Evolutionary conservation across 1,140 invertebrate species (phyloP).

Genomic region (Dreissena rostriformis): DNA sequence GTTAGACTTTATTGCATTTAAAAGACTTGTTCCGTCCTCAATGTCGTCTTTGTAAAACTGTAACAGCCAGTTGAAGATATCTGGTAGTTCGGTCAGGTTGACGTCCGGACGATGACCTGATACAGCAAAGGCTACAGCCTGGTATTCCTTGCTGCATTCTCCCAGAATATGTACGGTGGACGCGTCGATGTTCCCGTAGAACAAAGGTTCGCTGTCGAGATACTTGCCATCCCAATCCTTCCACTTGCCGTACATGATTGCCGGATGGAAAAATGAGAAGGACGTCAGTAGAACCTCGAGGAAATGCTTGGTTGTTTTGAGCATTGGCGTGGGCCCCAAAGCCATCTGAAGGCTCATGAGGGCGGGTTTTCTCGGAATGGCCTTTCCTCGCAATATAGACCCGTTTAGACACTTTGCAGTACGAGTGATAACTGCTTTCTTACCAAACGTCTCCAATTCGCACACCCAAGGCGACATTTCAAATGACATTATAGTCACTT

Average conservation of each 20-base stretch:
- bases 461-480: slow-evolving; percentile 69
- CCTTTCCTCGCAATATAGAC: slow-evolving; percentile 61
- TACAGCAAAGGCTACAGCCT: slow-evolving; percentile 61
- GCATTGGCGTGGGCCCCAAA: slow-evolving; percentile 56
- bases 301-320: slow-evolving; percentile 62
- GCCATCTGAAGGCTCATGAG: slow-evolving; percentile 66
- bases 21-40: slow-evolving; percentile 59
- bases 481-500: slow-evolving; percentile 66
- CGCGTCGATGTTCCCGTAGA: slow-evolving; percentile 70
- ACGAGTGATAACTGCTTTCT: slow-evolving; percentile 55
- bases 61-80: slow-evolving; percentile 68
- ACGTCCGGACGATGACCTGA: slow-evolving; percentile 54
- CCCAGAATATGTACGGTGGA: slow-evolving; percentile 59
- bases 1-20: slow-evolving; percentile 68
- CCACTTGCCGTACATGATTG: slow-evolving; percentile 72
- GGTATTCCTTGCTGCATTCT: slow-evolving; percentile 68
- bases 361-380: slow-evolving; percentile 56
- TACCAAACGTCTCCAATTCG: slow-evolving; percentile 69
- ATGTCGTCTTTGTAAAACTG: slow-evolving; percentile 65
- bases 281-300: slow-evolving; percentile 66
- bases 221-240: slow-evolving; percentile 73
- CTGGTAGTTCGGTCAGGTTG: slow-evolving; percentile 63
- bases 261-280: slow-evolving; percentile 68
- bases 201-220: slow-evolving; percentile 64
- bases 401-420: slow-evolving; percentile 55